Base-by-base conservation (phyloP, 2,797 vertebrate genomes). In the Mionectes olivaceus region DNA sequence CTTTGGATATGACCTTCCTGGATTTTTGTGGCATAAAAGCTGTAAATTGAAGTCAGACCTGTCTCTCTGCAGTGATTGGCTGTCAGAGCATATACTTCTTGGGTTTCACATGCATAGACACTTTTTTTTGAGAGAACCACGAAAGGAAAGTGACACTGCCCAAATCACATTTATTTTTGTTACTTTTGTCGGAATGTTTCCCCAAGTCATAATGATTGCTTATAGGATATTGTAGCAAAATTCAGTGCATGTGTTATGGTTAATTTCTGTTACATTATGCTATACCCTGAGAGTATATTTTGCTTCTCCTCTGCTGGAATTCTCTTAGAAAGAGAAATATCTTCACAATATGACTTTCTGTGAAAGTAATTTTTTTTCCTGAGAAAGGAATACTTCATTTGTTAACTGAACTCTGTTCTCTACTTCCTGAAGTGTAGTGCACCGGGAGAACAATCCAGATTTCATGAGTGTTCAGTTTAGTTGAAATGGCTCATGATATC, bases 231-330 rank as follows among this genome's bases (percentile, higher is more conserved):
- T 83, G 35, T 78, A 68, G 60, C 71, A 87, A 83, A 70, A 87
- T 84, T 17, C 52, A 79, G 7, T 44, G 19, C 41, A 49, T 94
- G 81, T 27, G 2, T 55, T 89, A 35, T 73, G 70, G 44, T 83
- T 95, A 94, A 94, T 96, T 94, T 97, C 50, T 94, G 43, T 67
- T 90, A 81, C 63, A 94, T 94, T 95, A 35, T 89, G 22, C 65
- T 77, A 70, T 73, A 93, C 85, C 65, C 94, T 33, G 37, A 69
- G 67, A 95, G 55, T 87, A 63, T 83, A 39, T 89, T 83, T 80
- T 74, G 30, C 76, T 93, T 87, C 56, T 88, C 88, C 81, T 91
- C 96, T 77, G 55, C 64, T 93, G 90, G 56, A 67, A 59, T 92
- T 82, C 57, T 94, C 57, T 95, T 94, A 49, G 75, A 92, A 92